Evolutionary conservation across 2,797 vertebrate genomes (phyloP).

Genomic region (Paratrypauchen microcephalus): DNA sequence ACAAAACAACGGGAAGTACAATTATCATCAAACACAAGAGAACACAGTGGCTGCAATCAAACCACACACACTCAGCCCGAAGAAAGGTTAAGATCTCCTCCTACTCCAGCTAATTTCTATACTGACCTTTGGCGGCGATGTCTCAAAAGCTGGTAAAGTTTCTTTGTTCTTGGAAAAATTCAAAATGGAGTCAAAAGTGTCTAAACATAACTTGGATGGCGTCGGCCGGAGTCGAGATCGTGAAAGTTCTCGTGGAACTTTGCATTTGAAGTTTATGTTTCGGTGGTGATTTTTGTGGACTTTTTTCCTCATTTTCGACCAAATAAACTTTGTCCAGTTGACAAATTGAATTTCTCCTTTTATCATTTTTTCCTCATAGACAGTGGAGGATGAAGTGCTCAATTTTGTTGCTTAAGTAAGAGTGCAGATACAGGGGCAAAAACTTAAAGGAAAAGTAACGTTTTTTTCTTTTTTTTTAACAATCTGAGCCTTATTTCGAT

Average conservation of each 20-base stretch:
- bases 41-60: constrained; percentile 77
- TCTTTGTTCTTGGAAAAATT: constrained; percentile 53
- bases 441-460: too few relatives aligned
- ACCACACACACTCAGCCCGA: constrained; percentile 63
- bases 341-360: too few relatives aligned
- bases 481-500: too few relatives aligned
- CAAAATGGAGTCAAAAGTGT: constrained; percentile 49
- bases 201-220: constrained; percentile 43
- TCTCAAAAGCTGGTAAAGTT: constrained; percentile 49
- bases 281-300: too few relatives aligned
- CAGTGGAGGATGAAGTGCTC: too few relatives aligned
- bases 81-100: constrained; percentile 65
- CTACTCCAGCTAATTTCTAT: constrained; percentile 50
- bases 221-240: background rate
- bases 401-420: too few relatives aligned
- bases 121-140: constrained; percentile 60
- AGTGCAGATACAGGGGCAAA: too few relatives aligned
- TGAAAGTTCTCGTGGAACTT: background rate
- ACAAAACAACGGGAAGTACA: constrained; percentile 74
- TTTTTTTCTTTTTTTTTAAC: too few relatives aligned
- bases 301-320: too few relatives aligned
- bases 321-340: too few relatives aligned
- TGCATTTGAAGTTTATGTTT: too few relatives aligned
- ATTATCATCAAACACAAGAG: constrained; percentile 78
- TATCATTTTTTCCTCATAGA: too few relatives aligned